phyloP scores from a whole-genome alignment of 2,797 vertebrate species.

The Enteromius trimaculatus region DNA sequence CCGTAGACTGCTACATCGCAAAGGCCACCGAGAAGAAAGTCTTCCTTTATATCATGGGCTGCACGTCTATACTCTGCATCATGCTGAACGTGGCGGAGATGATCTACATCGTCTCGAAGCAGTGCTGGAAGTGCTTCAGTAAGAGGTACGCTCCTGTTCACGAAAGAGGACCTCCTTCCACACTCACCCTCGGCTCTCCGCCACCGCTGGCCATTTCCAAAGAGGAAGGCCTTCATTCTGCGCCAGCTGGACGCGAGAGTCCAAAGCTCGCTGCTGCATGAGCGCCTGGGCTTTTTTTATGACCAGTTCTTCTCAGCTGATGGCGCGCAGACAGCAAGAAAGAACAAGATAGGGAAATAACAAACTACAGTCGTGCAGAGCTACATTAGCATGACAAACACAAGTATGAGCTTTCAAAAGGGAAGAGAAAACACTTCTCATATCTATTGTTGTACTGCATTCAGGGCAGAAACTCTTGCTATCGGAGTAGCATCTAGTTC shows the following conservation, averaged over 20 bases:
- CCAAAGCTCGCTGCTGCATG: not conserved
- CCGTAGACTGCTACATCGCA: slow-evolving; percentile 84
- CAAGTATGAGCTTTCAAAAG: not conserved
- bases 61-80: slow-evolving; percentile 84
- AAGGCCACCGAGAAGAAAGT: slow-evolving; percentile 88
- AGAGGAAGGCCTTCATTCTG: not conserved
- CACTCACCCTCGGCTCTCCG: slow-evolving; percentile 38
- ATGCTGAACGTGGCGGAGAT: slow-evolving; percentile 82
- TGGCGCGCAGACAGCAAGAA: not conserved
- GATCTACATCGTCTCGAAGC: slow-evolving; percentile 82
- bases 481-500: not conserved
- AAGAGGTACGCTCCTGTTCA: slow-evolving; percentile 67
- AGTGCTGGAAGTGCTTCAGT: slow-evolving; percentile 74
- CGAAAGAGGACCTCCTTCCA: slow-evolving; percentile 34
- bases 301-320: not conserved
- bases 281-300: not conserved
- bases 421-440: not conserved
- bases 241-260: not conserved
- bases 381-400: not conserved
- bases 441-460: not conserved
- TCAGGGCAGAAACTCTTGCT: not conserved
- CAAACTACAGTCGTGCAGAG: not conserved
- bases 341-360: not conserved
- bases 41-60: slow-evolving; percentile 85
- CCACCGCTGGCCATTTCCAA: slow-evolving; percentile 37